phyloP scores from a whole-genome alignment of 1,140 invertebrate genomes.

The Tyrophagus putrescentiae region DNA sequence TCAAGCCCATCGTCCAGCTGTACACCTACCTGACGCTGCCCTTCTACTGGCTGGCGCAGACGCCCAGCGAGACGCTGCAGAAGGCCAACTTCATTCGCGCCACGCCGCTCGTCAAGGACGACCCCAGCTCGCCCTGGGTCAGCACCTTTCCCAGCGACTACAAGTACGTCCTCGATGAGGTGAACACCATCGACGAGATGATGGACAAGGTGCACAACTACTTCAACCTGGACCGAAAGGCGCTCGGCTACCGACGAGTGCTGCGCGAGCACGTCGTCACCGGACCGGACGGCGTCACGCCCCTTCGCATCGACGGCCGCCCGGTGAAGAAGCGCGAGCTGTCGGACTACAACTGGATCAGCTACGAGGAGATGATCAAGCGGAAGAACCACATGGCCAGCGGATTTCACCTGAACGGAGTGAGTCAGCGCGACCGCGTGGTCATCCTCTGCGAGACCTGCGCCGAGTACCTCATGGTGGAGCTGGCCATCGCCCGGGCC shows the following conservation, averaged over 20 bases:
- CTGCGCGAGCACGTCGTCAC: neutral
- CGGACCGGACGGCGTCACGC: conserved; percentile 4
- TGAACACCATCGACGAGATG: neutral
- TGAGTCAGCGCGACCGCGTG: conserved; percentile 47
- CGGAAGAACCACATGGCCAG: conserved; percentile 58
- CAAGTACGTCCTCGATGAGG: neutral
- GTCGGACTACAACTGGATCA: conserved; percentile 29
- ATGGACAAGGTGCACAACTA: neutral
- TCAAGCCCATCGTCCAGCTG: neutral
- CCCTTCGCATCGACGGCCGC: conserved; percentile 12
- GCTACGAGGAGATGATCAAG: conserved; percentile 59
- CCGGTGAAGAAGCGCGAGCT: conserved; percentile 8
- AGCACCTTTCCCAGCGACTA: neutral
- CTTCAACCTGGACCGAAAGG: neutral
- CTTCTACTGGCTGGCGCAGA: conserved; percentile 5
- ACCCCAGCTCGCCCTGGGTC: conserved; percentile 9
- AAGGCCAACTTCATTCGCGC: neutral
- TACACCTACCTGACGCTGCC: conserved; percentile 8
- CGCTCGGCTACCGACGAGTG: conserved; percentile 10
- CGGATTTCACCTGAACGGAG: conserved; percentile 46
- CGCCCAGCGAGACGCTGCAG: neutral
- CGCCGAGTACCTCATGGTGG: conserved; percentile 88
- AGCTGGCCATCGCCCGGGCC: conserved; percentile 31
- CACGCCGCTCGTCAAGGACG: neutral
- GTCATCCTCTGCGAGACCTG: conserved; percentile 94